Conservation (phyloP, 2,888 invertebrate species). For the Tiphia femorata region DNA sequence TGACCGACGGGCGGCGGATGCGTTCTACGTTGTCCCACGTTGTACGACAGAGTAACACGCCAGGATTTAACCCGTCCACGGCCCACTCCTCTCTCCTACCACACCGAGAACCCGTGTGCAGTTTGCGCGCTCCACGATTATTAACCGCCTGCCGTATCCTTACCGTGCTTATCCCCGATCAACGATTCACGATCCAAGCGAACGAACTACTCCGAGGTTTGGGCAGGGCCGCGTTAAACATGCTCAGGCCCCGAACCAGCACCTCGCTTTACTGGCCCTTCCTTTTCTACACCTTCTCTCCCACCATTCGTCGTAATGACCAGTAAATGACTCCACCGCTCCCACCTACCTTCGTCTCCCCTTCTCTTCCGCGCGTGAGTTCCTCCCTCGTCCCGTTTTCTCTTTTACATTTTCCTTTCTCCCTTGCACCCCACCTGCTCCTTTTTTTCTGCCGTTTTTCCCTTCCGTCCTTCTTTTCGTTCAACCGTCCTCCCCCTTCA, state of each 20-base stretch:
- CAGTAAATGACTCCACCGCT: not conserved
- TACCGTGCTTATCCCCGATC: conserved; percentile 34
- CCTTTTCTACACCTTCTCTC: conserved; percentile 14
- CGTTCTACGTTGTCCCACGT: conserved; percentile 21
- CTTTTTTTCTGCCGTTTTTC: not conserved
- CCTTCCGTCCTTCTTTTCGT: not conserved
- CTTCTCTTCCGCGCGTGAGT: not conserved
- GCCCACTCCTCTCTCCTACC: no score
- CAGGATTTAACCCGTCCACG: no score
- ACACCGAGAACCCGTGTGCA: no score
- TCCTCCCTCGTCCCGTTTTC: no score
- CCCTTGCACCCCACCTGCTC: not conserved
- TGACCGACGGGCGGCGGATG: not conserved
- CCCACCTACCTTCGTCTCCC: not conserved
- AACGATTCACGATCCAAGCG: conserved; percentile 13
- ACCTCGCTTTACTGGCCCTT: conserved; percentile 22
- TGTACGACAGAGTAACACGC: conserved; percentile 27
- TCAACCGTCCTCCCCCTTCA: not conserved
- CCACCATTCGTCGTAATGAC: not conserved
- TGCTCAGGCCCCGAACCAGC: conserved; percentile 38
- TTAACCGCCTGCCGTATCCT: conserved; percentile 26
- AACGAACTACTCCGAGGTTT: conserved; percentile 33
- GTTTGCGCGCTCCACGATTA: conserved; percentile 8
- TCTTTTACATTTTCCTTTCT: not conserved
- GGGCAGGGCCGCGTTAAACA: conserved; percentile 47